phyloP scores from a whole-genome alignment of 2,888 invertebrate species.

The Aethes cnicana region DNA sequence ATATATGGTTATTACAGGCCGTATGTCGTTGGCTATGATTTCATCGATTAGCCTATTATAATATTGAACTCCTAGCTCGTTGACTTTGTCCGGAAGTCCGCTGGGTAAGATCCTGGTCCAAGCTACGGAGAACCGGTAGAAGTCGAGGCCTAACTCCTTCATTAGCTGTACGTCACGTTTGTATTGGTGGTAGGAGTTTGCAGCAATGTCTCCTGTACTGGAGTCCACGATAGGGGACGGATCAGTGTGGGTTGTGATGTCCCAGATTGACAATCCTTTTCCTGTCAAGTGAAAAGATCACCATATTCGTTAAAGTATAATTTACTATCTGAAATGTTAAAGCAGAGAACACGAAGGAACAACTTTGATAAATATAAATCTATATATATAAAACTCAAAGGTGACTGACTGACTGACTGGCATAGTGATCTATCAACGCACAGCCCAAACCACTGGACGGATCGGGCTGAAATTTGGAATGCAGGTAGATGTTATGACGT shows the following conservation, averaged over 20 bases:
- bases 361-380: no score
- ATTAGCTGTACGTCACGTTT: slow-evolving; percentile 76
- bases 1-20: slow-evolving; percentile 80
- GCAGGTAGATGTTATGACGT: no score
- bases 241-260: slow-evolving; percentile 7
- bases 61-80: slow-evolving; percentile 83
- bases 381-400: no score
- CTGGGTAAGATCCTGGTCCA: slow-evolving; percentile 85
- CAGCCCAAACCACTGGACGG: no score
- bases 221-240: slow-evolving; percentile 5
- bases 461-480: no score
- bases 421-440: no score
- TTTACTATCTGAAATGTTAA: no score
- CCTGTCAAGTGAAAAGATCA: no score
- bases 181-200: slow-evolving; percentile 16
- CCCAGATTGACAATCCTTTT: slow-evolving; percentile 20
- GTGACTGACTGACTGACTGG: no score
- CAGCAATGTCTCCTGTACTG: slow-evolving; percentile 8
- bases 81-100: slow-evolving; percentile 79
- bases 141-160: slow-evolving; percentile 67
- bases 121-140: slow-evolving; percentile 81
- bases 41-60: slow-evolving; percentile 86
- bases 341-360: no score
- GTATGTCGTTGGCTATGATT: slow-evolving; percentile 76
- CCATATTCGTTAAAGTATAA: no score